Conservation (phyloP, 2,797 vertebrate genomes). For the Peromyscus melanophrys region DNA sequence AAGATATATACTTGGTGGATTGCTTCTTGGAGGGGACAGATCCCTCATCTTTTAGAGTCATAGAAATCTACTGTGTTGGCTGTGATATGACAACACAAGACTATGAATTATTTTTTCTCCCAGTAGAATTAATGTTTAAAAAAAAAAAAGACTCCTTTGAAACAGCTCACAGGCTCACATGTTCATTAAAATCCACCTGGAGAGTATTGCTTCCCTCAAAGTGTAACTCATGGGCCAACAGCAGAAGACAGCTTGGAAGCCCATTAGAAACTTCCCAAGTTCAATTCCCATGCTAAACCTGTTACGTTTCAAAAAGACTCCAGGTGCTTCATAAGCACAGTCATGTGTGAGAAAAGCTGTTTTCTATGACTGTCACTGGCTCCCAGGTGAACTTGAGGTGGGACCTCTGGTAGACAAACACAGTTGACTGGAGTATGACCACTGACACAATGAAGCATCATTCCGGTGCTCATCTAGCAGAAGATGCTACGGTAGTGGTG, state of each 20-base stretch:
- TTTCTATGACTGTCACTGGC: neutral
- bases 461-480: neutral
- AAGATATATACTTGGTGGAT: neutral
- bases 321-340: neutral
- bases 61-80: neutral
- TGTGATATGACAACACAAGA: neutral
- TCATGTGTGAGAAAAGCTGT: neutral
- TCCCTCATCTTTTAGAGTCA: no score
- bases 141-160: neutral
- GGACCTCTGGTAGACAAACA: neutral
- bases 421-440: neutral
- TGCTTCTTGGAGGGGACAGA: neutral
- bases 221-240: neutral
- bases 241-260: neutral
- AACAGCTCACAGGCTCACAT: neutral
- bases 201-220: neutral
- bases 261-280: neutral
- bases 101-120: no score
- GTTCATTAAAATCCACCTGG: neutral
- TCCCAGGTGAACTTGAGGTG: neutral
- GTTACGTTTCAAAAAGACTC: neutral
- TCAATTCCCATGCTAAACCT: neutral
- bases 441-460: fast-evolving
- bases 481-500: neutral
- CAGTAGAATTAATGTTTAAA: neutral